Base-by-base conservation (phyloP, 2,113 vertebrate genomes). In the Zosterops borbonicus region DNA sequence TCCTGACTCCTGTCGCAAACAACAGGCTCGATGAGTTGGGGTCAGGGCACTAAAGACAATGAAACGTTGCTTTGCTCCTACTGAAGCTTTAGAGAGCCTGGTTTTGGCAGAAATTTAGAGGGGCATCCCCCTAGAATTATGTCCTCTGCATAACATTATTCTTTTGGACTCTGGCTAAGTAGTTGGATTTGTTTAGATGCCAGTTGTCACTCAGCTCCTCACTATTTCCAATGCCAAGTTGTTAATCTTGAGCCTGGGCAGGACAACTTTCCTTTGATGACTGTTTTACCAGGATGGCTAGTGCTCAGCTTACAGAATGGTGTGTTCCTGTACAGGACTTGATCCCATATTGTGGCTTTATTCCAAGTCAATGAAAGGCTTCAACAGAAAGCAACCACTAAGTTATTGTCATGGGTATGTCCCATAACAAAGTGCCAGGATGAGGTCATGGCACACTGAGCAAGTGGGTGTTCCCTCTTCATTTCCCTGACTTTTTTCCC, bases 371-470 rank as follows among this genome's bases (percentile, higher is more conserved):
- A 3, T 7, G 35, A 53, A 78, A 59, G 21, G 10, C 47, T 70
- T 74, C 9, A 1, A 12, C 39, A 55, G 31, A 33, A 77, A 80
- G 35, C 53, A 64, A 65, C 15, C 24, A 42, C 16, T 33, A 49
- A 33, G 18, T 20, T 67, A 39, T 27, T 59, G 5, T 24, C 31
- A 28, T 1, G 29, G 25, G 7, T 49, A 22, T 0, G 0, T 42
- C 56, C 74, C 35, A 24, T 16, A 82, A 18, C 1, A 13, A 67
- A 63, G 42, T 47, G 39, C 25, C 64, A 65, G 28, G 31, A 23
- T 14, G 20, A 58, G 46, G 23, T 62, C 14, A n/a, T 11, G 25
- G 70, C 35, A 64, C 44, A 6, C 21, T 41, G 31, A 55, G 27
- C 25, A 75, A 79, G 29, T 6, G 15, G 5, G 14, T 11, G 7